These are phyloP conservation scores for Amia ocellicauda DNA, from an alignment of 2,113 vertebrate species.

Conservation along the genomic window DNA sequence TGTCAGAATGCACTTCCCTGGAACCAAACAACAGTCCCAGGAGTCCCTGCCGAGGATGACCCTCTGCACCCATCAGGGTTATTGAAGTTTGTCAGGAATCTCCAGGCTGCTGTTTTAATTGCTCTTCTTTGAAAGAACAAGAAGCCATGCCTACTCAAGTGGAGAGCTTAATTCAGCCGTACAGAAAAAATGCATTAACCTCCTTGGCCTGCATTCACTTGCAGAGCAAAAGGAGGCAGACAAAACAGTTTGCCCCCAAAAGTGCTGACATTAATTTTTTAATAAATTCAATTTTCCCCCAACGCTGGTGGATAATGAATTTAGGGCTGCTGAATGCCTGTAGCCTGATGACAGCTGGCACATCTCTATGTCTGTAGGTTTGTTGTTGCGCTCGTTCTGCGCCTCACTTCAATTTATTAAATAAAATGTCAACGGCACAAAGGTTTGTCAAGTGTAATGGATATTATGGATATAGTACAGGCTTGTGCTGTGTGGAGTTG, in stretches of 20 bases:
- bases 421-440: conserved; percentile 70
- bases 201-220: conserved; percentile 66
- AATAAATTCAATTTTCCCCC: conserved; percentile 81
- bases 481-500: conserved; percentile 48
- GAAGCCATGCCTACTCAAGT: conserved; percentile 57
- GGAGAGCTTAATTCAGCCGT: conserved; percentile 60
- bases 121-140: conserved; percentile 55
- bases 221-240: conserved; percentile 38
- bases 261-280: conserved; percentile 81
- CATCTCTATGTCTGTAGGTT: conserved; percentile 48
- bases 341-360: conserved; percentile 72
- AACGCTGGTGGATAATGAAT: conserved; percentile 77
- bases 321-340: conserved; percentile 57
- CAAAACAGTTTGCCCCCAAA: conserved; percentile 55
- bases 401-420: conserved; percentile 69
- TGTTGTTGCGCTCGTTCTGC: conserved; percentile 49
- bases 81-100: conserved; percentile 58
- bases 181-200: conserved; percentile 90
- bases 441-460: conserved; percentile 67
- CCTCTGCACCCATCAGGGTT: conserved; percentile 36
- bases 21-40: conserved; percentile 34
- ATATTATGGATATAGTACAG: conserved; percentile 55
- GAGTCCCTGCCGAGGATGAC: conserved; percentile 39
- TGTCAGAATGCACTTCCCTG: not conserved
- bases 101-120: conserved; percentile 58